Evolutionary conservation across 2,113 vertebrate genomes (phyloP), one percentile per base, ranked within the genome.

Genomic region (Budorcas taxicolor): DNA sequence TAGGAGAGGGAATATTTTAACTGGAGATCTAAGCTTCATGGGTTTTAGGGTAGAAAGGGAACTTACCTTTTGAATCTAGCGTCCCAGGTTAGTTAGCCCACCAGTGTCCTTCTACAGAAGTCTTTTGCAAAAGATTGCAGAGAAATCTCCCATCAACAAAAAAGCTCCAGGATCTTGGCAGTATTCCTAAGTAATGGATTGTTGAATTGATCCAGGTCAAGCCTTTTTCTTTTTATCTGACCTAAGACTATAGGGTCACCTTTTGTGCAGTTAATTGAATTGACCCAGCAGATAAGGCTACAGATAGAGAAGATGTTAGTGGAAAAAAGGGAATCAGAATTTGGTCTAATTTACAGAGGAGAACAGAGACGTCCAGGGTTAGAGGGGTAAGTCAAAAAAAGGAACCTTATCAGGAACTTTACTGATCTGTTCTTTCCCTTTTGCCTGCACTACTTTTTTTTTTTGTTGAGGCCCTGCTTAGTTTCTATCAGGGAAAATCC

Each of bases 1-100:
- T 67, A 97, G 47, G 43, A 52, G 64, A 94, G n/a, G 85, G 52
- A 95, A 50, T 74, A 50, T 91, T 97, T 74, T 94, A 95, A 85
- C 55, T 89, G 64, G 29, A 95, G 16, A 60, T 83, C 81, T 64
- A 58, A 62, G 47, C 47, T 89, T 87, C 2, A 3, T 87, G 55
- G 74, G 55, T 40, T 91, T 95, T 86, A 82, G 74, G 10, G 21
- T 94, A 33, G 78, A 91, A 87, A 95, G 62, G 64, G 92, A 97
- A 78, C 31, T 91, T 94, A 40, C 29, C 10, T 86, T 95, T 89
- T 91, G 25, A 57, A 80, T 89, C 6, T 88, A 80, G 64, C 15
- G 62, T 27, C 14, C 29, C 25, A 36, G 60, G 33, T 27, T 80
- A 82, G 9, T 62, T 97, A 83, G 53, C 50, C 36, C n/a, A 80